Base-by-base conservation (phyloP, 2,797 vertebrate species). In the Labeo calbasu region DNA sequence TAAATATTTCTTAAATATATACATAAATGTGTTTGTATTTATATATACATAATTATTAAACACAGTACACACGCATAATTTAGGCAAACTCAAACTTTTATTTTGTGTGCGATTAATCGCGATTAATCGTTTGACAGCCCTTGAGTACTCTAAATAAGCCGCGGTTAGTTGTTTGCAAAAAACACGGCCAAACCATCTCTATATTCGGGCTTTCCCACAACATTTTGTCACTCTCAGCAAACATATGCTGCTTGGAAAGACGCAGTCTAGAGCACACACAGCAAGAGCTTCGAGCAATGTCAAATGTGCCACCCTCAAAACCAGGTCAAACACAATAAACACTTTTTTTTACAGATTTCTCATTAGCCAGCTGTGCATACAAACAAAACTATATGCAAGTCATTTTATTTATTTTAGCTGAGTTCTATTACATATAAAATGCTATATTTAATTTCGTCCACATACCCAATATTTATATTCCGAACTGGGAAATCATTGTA, bases 251-350 rank as follows among this genome's bases (percentile, higher is more conserved):
- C 23, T 15, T 63, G 23, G 28, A 28, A 63, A 63, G 61, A 63
- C 0, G 14, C 9, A 43, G 10, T 43, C 8, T 43, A 43, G 43
- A 43, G 43, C 8, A 43, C 40, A 43, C 43, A 43, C 65, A 40
- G 65, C 65, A 40, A 19, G 32, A 68, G 19, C 17, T 13, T 63
- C 14, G 17, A 66, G 8, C 28, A 36, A 66, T 36, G 28, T 66
- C 63, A 66, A 14, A 3, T 25, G n/a, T 50, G 69, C 7, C 23
- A 25, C n/a, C 23, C 46, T 71, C 8, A 51, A 72, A 51, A 72
- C 70, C 70, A 72, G 23, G 48, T 50, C 46, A 72, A 72, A 72
- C 46, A 17, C 43, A 50, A 68, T 43, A 68, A 40, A 40, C 8
- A 3, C 11, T 12, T 23, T 59, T 14, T 25, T 25, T 61, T 63